These are phyloP conservation scores for Sebastes iracundus DNA, from an alignment of 2,797 vertebrate genomes.

Conservation along the genomic window DNA sequence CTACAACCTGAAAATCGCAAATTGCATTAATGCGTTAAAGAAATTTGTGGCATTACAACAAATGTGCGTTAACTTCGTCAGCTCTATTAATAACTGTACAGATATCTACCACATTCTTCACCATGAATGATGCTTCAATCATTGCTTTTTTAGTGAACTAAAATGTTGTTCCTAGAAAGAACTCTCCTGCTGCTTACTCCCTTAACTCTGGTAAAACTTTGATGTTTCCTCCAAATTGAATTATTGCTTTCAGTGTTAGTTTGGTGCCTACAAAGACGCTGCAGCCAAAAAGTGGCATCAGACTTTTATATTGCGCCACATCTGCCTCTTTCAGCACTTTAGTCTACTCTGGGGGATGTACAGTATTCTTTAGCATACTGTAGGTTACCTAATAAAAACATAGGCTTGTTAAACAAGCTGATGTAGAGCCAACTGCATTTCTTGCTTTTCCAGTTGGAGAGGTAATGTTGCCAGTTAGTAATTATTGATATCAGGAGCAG, in stretches of 20 bases:
- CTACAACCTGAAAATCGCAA: too few relatives aligned
- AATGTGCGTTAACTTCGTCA: too few relatives aligned
- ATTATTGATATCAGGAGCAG: conserved; percentile 38
- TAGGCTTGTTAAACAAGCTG: neutral
- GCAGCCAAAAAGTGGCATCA: neutral
- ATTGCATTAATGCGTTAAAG: too few relatives aligned
- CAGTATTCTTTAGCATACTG: neutral
- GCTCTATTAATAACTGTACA: neutral
- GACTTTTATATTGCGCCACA: neutral
- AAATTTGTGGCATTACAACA: too few relatives aligned
- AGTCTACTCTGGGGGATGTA: neutral
- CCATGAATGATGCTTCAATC: neutral
- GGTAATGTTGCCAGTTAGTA: conserved; percentile 12
- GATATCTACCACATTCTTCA: neutral
- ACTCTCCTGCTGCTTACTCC: neutral
- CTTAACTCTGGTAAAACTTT: neutral
- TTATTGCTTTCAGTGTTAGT: too few relatives aligned
- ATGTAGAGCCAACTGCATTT: neutral
- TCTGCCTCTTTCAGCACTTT: neutral
- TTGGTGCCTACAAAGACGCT: too few relatives aligned
- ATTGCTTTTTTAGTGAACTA: neutral
- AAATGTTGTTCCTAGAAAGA: neutral
- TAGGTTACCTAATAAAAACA: neutral
- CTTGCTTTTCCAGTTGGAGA: neutral
- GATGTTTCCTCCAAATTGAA: neutral